Evolutionary conservation across 2,888 invertebrate genomes (phyloP).

Genomic region (Gymnoscelis rufifasciata): DNA sequence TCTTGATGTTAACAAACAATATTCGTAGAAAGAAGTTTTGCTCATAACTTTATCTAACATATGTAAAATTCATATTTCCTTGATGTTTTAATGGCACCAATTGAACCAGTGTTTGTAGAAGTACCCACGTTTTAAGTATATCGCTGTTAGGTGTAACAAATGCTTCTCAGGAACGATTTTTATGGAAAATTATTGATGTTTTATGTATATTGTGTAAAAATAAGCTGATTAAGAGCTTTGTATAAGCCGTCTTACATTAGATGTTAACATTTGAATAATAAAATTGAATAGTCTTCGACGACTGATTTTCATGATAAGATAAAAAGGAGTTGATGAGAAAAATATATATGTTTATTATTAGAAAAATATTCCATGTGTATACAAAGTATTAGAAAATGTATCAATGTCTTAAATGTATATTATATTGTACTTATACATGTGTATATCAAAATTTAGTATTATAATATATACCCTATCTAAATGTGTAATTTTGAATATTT

Average conservation of each 20-base stretch:
- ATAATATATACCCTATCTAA: constrained; percentile 11
- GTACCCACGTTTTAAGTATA: constrained; percentile 1
- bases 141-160: constrained; percentile 1
- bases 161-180: constrained; percentile 10
- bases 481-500: constrained; percentile 13
- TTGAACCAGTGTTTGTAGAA: constrained; percentile 4
- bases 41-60: constrained; percentile 1
- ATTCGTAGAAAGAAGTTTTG: too few relatives aligned
- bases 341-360: constrained; percentile 14
- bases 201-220: constrained; percentile 20
- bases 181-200: constrained; percentile 18
- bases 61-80: neutral
- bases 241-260: constrained; percentile 46
- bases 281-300: constrained; percentile 58
- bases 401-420: constrained; percentile 50
- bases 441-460: constrained; percentile 26
- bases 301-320: constrained; percentile 72
- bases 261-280: constrained; percentile 35
- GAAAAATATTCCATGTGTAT: constrained; percentile 40
- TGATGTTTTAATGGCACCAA: constrained; percentile 5
- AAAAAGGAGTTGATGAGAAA: constrained; percentile 43
- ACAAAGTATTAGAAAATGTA: constrained; percentile 52
- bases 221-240: constrained; percentile 50
- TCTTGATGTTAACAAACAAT: too few relatives aligned
- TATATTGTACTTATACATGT: constrained; percentile 44